A percentile compares a stretch with the other conserved stretches of the same genome.
Conservation (phyloP, 2,113 vertebrate genomes). For the Eira barbara region DNA sequence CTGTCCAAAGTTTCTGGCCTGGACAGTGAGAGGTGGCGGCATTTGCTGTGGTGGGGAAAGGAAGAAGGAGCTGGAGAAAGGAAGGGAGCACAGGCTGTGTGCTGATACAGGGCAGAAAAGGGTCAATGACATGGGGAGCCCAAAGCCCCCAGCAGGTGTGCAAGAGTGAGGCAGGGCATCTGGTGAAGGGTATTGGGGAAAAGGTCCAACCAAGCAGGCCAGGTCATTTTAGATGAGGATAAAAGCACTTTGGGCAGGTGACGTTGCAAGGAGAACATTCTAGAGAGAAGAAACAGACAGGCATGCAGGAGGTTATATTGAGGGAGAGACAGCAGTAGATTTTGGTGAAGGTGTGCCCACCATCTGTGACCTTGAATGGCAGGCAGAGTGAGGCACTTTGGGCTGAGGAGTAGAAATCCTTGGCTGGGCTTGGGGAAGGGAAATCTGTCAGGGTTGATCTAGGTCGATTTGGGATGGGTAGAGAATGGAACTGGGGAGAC, state of each 20-base stretch:
- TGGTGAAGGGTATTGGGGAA: no score
- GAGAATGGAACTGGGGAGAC: background rate
- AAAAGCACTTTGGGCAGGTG: background rate
- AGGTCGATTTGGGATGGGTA: background rate
- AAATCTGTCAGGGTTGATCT: background rate
- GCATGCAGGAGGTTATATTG: background rate
- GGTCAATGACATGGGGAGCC: fast-evolving
- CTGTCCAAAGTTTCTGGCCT: background rate
- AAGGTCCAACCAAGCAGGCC: background rate
- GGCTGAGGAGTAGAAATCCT: background rate
- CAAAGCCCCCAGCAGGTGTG: fast-evolving
- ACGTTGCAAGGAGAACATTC: background rate
- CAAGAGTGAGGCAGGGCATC: background rate
- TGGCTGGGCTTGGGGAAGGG: background rate
- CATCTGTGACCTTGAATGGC: background rate
- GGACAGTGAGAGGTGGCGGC: background rate
- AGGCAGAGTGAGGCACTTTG: background rate
- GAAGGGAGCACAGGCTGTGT: background rate
- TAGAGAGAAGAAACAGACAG: background rate
- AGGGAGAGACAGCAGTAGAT: fast-evolving
- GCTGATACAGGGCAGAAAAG: background rate
- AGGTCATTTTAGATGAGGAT: background rate
- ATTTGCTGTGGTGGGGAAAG: background rate
- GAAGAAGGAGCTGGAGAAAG: background rate
- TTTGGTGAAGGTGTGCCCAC: background rate